These are phyloP conservation scores for Pygocentrus nattereri DNA, from an alignment of 2,797 vertebrate genomes.

Conservation along the genomic window DNA sequence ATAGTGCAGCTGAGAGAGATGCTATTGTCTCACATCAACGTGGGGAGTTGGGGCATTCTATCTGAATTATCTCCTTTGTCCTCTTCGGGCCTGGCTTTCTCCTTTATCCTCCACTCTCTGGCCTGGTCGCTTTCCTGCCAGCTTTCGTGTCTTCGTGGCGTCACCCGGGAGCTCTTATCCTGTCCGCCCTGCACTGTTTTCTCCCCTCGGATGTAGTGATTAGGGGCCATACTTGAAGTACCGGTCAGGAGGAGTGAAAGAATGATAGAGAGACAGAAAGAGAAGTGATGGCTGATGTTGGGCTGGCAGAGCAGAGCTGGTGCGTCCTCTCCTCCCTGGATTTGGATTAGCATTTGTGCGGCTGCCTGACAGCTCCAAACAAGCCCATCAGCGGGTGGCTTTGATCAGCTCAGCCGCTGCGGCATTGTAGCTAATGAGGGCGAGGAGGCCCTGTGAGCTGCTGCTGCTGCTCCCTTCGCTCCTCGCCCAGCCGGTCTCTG, in stretches of 20 bases:
- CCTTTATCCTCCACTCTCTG: slow-evolving; percentile 42
- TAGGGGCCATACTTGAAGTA: not conserved
- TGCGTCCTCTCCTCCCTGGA: slow-evolving; percentile 47
- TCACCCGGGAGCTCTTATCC: slow-evolving; percentile 31
- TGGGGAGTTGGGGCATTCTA: slow-evolving; percentile 32
- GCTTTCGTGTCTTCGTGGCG: slow-evolving; percentile 30
- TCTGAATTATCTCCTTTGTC: slow-evolving; percentile 64
- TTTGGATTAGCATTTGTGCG: slow-evolving; percentile 57
- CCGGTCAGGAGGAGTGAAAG: not conserved
- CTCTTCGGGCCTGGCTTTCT: slow-evolving; percentile 45
- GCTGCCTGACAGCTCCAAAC: slow-evolving; percentile 64
- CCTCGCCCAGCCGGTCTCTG: slow-evolving; percentile 46
- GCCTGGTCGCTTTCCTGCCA: slow-evolving; percentile 27
- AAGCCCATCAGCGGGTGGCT: slow-evolving; percentile 59
- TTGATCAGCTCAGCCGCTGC: slow-evolving; percentile 61
- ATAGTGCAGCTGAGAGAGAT: slow-evolving; percentile 28
- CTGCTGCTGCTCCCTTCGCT: slow-evolving; percentile 37
- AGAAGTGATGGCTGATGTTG: slow-evolving; percentile 22
- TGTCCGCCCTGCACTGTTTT: slow-evolving; percentile 21
- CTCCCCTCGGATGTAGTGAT: slow-evolving; percentile 41
- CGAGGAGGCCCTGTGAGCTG: slow-evolving; percentile 41
- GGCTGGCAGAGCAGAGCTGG: slow-evolving; percentile 45
- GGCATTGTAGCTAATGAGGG: slow-evolving; percentile 66
- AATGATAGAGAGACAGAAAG: slow-evolving; percentile 30
- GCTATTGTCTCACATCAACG: slow-evolving; percentile 47